These are phyloP conservation scores for Zaprionus taronus DNA, from an alignment of 1,140 invertebrate genomes.

Conservation along the genomic window DNA sequence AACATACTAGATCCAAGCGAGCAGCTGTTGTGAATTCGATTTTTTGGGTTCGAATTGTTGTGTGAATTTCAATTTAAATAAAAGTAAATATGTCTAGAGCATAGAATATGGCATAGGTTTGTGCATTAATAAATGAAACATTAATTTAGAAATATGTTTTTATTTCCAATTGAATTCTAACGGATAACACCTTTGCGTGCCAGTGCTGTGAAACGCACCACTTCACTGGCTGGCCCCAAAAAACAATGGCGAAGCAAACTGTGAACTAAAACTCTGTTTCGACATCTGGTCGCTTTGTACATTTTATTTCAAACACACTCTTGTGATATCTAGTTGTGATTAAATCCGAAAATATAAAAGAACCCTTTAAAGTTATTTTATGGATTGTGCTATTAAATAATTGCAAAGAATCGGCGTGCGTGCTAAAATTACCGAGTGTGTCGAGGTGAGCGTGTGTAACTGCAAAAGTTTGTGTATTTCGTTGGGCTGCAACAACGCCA, in stretches of 20 bases:
- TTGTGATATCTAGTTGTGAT: constrained; percentile 78
- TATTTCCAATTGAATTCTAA: constrained; percentile 27
- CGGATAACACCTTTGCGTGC: constrained; percentile 24
- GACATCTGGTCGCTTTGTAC: constrained; percentile 75
- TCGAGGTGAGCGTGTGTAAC: constrained; percentile 56
- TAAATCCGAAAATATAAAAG: constrained; percentile 48
- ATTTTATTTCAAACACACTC: constrained; percentile 52
- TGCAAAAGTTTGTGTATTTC: constrained; percentile 11
- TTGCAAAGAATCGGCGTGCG: constrained; percentile 43
- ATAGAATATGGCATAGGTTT: not conserved
- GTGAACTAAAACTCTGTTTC: constrained; percentile 66
- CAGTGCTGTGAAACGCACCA: constrained; percentile 46
- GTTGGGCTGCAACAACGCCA: constrained; percentile 19
- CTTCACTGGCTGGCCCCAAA: constrained; percentile 44
- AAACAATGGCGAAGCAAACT: constrained; percentile 72
- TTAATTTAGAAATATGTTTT: constrained; percentile 15
- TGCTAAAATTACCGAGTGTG: constrained; percentile 31
- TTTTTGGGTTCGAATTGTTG: not conserved
- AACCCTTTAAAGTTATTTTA: constrained; percentile 58
- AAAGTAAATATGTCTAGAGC: too few species aligned
- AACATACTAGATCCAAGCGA: constrained; percentile 22
- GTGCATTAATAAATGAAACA: not conserved
- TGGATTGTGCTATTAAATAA: constrained; percentile 60
- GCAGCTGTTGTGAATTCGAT: constrained; percentile 34
- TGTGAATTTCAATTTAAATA: not conserved